Conservation (phyloP, 1,140 invertebrate genomes). For the Drosophila biarmipes region DNA sequence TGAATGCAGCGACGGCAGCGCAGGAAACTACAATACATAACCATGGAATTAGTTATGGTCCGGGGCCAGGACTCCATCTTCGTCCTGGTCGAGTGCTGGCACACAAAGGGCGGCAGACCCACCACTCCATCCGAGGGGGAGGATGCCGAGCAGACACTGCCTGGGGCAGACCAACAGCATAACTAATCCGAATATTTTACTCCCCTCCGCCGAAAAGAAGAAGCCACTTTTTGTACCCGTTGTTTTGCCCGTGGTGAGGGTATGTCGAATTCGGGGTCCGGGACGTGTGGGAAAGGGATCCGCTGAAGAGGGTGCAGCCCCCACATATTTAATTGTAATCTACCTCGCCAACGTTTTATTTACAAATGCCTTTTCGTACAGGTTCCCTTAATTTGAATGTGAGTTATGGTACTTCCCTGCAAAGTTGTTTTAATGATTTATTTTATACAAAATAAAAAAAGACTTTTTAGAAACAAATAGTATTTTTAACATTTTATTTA, state of each 20-base stretch:
- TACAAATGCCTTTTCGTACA: too few species aligned
- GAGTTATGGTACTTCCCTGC: too few species aligned
- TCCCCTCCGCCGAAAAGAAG: conserved; percentile 14
- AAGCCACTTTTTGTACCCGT: conserved; percentile 32
- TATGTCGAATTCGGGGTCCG: conserved; percentile 6
- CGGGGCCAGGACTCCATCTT: conserved; percentile 29
- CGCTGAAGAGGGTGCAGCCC: not conserved
- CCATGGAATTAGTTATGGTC: conserved; percentile 74
- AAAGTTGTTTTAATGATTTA: too few species aligned
- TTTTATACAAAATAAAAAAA: too few species aligned
- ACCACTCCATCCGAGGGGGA: conserved; percentile 18
- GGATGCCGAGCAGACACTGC: conserved; percentile 36
- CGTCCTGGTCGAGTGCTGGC: conserved; percentile 16
- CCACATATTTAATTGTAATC: not conserved
- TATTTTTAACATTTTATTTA: too few species aligned
- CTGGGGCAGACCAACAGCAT: conserved; percentile 68
- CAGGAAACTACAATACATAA: conserved; percentile 79
- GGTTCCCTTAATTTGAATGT: too few species aligned
- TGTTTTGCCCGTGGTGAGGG: not conserved
- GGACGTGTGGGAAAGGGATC: not conserved
- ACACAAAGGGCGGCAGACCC: conserved; percentile 27
- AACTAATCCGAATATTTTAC: conserved; percentile 76
- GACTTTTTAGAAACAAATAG: too few species aligned
- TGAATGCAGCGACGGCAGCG: conserved; percentile 66
- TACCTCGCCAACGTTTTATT: not conserved